A percentile compares a stretch with the other conserved stretches of the same genome.
Conservation (phyloP, 2,797 vertebrate genomes). For the Mycteria americana region DNA sequence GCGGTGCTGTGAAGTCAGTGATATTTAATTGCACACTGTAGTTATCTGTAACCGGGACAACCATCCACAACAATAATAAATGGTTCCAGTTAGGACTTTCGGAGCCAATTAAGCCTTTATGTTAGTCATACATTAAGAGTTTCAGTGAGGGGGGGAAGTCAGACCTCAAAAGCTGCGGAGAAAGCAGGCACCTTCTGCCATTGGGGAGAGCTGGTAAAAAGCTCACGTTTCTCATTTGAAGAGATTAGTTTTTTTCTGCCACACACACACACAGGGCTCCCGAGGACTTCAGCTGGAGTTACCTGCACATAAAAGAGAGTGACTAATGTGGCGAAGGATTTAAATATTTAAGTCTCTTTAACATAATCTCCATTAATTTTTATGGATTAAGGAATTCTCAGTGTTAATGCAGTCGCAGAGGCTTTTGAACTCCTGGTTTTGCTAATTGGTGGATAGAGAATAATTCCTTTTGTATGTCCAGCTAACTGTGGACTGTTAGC, state of each 20-base stretch:
- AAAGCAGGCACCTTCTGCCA: background rate
- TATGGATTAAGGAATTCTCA: conserved; percentile 53
- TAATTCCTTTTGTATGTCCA: conserved; percentile 27
- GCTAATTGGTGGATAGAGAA: conserved; percentile 40
- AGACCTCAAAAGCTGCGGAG: background rate
- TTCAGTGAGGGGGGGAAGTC: background rate
- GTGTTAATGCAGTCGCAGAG: background rate
- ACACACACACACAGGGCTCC: background rate
- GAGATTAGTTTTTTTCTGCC: background rate
- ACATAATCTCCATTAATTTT: conserved; percentile 54
- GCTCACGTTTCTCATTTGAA: background rate
- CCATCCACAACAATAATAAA: conserved; percentile 51
- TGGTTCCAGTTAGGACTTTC: conserved; percentile 15
- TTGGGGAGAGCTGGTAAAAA: background rate
- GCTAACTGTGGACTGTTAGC: background rate
- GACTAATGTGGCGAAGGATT: conserved; percentile 23
- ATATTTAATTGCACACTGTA: background rate
- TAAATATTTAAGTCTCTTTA: conserved; percentile 63
- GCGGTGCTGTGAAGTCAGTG: background rate
- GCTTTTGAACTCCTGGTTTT: conserved; percentile 44
- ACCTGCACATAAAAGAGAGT: conserved; percentile 40
- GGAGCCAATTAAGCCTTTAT: conserved; percentile 7
- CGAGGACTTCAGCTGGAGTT: background rate
- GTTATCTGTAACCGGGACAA: conserved; percentile 35
- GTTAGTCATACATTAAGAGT: background rate